phyloP scores from a whole-genome alignment of 2,888 invertebrate species.

The Morpho achilles region DNA sequence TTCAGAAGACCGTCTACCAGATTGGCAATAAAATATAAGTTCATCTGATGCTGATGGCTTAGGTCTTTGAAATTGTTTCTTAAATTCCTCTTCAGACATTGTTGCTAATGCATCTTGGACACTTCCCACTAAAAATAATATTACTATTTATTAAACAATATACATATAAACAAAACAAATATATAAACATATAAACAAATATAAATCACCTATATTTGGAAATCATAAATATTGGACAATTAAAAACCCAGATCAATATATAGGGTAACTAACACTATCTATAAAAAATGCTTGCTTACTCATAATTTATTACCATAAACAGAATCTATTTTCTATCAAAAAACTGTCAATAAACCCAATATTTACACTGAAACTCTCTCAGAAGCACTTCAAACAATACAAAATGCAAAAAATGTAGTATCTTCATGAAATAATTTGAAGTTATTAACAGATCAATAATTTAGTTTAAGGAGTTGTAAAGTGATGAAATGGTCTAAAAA shows the following conservation, averaged over 20 bases:
- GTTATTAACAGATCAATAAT: too few relatives aligned
- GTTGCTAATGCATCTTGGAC: constrained; percentile 49
- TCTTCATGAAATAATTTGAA: too few relatives aligned
- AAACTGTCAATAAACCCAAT: too few relatives aligned
- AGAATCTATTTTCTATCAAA: too few relatives aligned
- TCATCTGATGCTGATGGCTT: constrained; percentile 62
- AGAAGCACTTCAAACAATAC: too few relatives aligned
- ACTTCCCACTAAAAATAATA: constrained; percentile 42
- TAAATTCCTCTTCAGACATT: constrained; percentile 65
- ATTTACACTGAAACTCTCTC: too few relatives aligned
- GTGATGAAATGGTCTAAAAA: too few relatives aligned
- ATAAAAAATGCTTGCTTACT: constrained; percentile 34
- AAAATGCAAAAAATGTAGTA: too few relatives aligned
- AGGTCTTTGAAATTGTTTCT: constrained; percentile 47
- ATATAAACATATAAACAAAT: too few relatives aligned
- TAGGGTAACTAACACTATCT: background rate
- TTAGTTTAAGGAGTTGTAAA: too few relatives aligned
- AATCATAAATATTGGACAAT: background rate
- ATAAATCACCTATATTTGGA: background rate
- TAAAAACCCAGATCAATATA: background rate
- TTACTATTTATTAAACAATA: background rate
- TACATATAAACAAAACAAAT: too few relatives aligned
- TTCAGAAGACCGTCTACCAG: constrained; percentile 57
- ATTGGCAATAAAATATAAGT: constrained; percentile 66
- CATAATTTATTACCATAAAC: too few relatives aligned